phyloP scores from a whole-genome alignment of 2,113 vertebrate species.

The Scomber colias region DNA sequence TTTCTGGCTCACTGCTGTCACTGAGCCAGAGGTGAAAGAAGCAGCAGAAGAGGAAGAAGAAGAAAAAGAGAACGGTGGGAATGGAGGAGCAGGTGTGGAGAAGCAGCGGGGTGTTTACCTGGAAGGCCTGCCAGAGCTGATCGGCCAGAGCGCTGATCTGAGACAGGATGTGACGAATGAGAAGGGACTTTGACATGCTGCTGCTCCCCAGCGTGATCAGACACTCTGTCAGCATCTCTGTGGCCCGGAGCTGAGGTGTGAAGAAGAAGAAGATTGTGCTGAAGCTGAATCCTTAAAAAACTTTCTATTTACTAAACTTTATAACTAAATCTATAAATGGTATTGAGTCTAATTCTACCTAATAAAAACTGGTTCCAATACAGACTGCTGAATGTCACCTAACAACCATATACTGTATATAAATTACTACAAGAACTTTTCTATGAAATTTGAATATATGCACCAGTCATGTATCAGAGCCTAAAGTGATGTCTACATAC shows the following conservation, averaged over 20 bases:
- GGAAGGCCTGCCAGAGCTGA: constrained; percentile 79
- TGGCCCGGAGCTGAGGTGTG: constrained; percentile 82
- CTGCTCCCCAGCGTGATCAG: constrained; percentile 86
- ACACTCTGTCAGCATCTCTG: constrained; percentile 77
- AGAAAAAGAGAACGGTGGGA: background rate
- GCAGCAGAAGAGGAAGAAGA: background rate
- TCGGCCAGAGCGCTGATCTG: constrained; percentile 85
- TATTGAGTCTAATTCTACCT: too few relatives aligned
- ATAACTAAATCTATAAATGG: too few relatives aligned
- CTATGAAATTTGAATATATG: too few relatives aligned
- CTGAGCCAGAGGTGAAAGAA: background rate
- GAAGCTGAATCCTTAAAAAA: background rate
- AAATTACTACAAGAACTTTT: too few relatives aligned
- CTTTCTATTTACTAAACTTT: background rate
- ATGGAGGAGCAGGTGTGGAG: background rate
- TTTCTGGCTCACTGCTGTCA: background rate
- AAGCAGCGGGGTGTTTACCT: constrained; percentile 82
- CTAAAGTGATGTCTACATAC: too few relatives aligned
- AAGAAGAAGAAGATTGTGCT: background rate
- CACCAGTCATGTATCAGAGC: too few relatives aligned
- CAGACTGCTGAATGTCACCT: too few relatives aligned
- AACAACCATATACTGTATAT: too few relatives aligned
- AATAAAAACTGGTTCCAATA: too few relatives aligned
- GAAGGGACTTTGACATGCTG: constrained; percentile 78
- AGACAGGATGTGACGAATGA: constrained; percentile 85